Evolutionary conservation across 2,888 invertebrate genomes (phyloP).

Genomic region (Drosophila sordidapex): DNA sequence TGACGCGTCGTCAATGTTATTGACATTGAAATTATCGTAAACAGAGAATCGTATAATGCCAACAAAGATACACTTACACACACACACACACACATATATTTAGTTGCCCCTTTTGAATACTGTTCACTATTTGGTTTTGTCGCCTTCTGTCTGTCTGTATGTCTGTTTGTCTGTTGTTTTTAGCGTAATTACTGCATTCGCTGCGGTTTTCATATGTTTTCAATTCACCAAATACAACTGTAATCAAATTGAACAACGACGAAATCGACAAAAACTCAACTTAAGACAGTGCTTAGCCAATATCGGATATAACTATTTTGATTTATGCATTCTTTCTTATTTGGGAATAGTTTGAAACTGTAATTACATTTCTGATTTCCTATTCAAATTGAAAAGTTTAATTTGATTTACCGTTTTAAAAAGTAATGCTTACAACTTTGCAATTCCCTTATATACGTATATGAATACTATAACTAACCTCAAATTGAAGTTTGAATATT

Average conservation of each 20-base stretch:
- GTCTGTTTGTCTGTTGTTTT: slow-evolving; percentile 56
- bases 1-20: slow-evolving; percentile 71
- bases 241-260: slow-evolving; percentile 12
- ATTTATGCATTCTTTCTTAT: background rate
- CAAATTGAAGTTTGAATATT: background rate
- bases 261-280: background rate
- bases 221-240: slow-evolving; percentile 39
- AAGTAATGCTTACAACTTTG: too few species aligned
- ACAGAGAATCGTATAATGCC: slow-evolving; percentile 28
- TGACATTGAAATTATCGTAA: slow-evolving; percentile 68
- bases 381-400: too few species aligned
- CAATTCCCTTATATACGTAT: background rate
- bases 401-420: too few species aligned
- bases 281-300: background rate
- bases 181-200: slow-evolving; percentile 56
- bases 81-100: background rate
- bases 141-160: slow-evolving; percentile 6
- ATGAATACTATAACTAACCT: background rate
- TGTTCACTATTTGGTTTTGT: slow-evolving; percentile 3
- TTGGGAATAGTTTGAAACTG: background rate
- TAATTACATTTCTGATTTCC: background rate
- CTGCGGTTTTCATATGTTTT: slow-evolving; percentile 42
- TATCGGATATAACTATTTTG: background rate
- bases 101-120: background rate
- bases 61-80: background rate